A percentile compares a stretch with the other conserved stretches of the same genome.
Conservation (phyloP, 2,888 invertebrate species). For the Conus canariensis region DNA sequence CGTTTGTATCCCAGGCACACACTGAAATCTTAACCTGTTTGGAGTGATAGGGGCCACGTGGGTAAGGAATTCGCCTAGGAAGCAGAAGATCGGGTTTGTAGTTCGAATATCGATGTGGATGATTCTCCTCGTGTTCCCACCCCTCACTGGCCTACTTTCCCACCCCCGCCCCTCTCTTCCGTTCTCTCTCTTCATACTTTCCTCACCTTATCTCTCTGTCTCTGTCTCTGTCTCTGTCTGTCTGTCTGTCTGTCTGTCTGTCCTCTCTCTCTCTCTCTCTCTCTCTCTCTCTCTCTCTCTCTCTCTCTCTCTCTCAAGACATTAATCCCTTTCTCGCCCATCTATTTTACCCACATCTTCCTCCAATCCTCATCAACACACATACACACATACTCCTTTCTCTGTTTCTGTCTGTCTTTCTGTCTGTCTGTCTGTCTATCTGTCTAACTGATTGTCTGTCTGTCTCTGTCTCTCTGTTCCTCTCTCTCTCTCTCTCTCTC, state of each 20-base stretch:
- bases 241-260: not conserved
- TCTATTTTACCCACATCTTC: too few relatives aligned
- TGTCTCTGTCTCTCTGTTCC: too few relatives aligned
- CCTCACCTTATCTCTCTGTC: not conserved
- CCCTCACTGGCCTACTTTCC: not conserved
- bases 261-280: not conserved
- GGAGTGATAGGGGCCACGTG: too few relatives aligned
- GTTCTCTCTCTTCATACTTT: too few relatives aligned
- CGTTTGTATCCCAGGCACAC: too few relatives aligned
- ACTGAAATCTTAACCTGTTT: too few relatives aligned
- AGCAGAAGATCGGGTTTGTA: too few relatives aligned
- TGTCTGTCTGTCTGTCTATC: not conserved
- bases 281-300: not conserved
- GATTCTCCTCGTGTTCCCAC: too few relatives aligned
- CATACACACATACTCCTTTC: not conserved
- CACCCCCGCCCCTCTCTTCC: not conserved
- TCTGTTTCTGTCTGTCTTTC: not conserved
- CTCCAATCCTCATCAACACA: too few relatives aligned
- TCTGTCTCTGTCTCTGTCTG: not conserved
- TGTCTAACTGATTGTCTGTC: not conserved
- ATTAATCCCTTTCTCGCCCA: not conserved
- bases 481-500: not conserved
- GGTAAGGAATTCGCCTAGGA: too few relatives aligned
- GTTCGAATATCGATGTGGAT: too few relatives aligned
- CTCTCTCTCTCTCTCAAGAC: not conserved